These are phyloP conservation scores for Rhinogobio ventralis DNA, from an alignment of 2,797 vertebrate species.

Conservation along the genomic window DNA sequence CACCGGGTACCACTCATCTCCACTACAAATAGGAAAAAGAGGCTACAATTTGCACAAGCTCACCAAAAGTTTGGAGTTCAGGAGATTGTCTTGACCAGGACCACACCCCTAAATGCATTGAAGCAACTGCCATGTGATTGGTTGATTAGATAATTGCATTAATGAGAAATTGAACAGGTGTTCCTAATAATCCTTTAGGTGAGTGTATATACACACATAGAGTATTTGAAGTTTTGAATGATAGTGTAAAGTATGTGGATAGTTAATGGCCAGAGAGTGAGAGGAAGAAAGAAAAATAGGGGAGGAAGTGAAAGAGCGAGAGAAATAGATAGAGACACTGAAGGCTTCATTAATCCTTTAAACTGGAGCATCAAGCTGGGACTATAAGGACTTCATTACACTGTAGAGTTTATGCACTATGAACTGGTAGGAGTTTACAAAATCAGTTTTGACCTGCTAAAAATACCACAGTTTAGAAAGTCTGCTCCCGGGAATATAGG, in stretches of 20 bases:
- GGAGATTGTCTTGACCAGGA: too few relatives aligned
- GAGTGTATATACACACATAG: too few relatives aligned
- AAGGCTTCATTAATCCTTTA: slow-evolving; percentile 31
- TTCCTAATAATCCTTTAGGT: too few relatives aligned
- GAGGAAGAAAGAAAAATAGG: slow-evolving; percentile 7
- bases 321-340: slow-evolving; percentile 9
- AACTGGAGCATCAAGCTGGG: slow-evolving; percentile 7
- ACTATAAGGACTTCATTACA: slow-evolving; percentile 14
- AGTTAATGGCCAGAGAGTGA: neutral
- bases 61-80: too few relatives aligned
- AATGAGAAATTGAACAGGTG: too few relatives aligned
- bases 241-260: neutral
- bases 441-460: slow-evolving; percentile 12
- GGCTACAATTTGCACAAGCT: too few relatives aligned
- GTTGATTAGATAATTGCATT: too few relatives aligned
- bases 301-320: slow-evolving; percentile 1
- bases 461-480: neutral
- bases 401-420: slow-evolving; percentile 12
- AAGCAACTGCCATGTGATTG: too few relatives aligned
- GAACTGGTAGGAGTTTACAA: slow-evolving; percentile 8
- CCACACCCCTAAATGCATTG: too few relatives aligned
- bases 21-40: too few relatives aligned
- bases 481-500: neutral
- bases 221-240: neutral
- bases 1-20: too few relatives aligned